Evolutionary conservation across 35 echinoderm and acorn worm genomes (phyloP), one percentile per base, ranked within the genome.

Genomic region (Heliocidaris erythrogramma): DNA sequence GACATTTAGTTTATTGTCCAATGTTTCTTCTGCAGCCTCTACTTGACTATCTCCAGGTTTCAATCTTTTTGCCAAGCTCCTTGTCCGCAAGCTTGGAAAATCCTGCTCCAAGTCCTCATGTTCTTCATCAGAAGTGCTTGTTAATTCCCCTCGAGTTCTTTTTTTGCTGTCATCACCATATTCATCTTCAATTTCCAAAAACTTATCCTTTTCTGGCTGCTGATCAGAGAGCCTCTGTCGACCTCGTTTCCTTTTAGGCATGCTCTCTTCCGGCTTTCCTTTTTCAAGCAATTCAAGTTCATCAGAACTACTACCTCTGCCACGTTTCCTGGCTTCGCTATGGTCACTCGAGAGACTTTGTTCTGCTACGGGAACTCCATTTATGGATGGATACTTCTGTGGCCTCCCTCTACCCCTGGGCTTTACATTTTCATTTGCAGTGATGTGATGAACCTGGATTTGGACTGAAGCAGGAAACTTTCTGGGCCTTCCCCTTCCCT

Each of bases 401-500:
- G 87, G 87, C 32, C 87, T 89, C 31, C 87, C 87, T 89, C 87
- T 32, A 14, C 47, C 47, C 32, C 30, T 89, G 5, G 12, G 12
- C 30, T 89, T 48, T 47, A n/a, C 30, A 32, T 5, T 13, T 48
- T 47, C 31, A 5, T 13, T 30, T 86, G 11, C 85, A 29, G 9
- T 29, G 85, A 29, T 32, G 9, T 29, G 85, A 29, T 21, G 1
- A 29, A 32, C 32, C 47, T 89, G 12, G 87, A 17, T 89, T 48
- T 47, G 31, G 14, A 5, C 12, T 32, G 24, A n/a, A n/a, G 18
- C 30, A 47, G 87, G 87, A 59, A 17, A 92, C 50, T 92, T 92
- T 59, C 91, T 92, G 16, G 91, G 91, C 48, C 91, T 92, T 49
- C 91, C 91, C 50, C 91, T 49, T 92, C 49, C 49, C 13, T n/a